Conservation (phyloP, 2,113 vertebrate genomes). For the Hemiscyllium ocellatum region DNA sequence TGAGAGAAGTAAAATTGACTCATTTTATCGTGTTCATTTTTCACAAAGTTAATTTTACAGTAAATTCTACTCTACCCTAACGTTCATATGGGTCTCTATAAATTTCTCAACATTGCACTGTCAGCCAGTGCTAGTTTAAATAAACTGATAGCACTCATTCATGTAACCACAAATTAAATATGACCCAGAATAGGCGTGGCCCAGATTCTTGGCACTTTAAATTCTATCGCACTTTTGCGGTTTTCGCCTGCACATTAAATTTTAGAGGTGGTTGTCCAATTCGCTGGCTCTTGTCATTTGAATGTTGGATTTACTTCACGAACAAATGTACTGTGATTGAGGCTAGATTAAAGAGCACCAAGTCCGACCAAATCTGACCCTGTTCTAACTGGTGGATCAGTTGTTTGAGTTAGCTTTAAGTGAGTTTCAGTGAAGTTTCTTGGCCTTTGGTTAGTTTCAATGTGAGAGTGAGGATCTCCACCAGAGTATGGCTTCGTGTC, state of each 20-base stretch:
- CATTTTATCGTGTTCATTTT: not conserved
- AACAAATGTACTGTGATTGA: not conserved
- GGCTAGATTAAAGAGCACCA: not conserved
- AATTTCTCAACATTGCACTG: not conserved
- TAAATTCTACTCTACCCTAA: not conserved
- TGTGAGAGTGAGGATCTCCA: too few species aligned
- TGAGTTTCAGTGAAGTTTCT: not conserved
- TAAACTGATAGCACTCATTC: not conserved
- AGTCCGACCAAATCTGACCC: not conserved
- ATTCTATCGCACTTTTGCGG: not conserved
- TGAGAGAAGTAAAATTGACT: not conserved
- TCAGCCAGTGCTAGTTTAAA: not conserved
- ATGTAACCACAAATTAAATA: not conserved
- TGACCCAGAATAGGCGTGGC: not conserved
- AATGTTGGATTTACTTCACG: not conserved
- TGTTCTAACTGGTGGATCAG: not conserved
- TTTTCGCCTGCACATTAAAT: not conserved
- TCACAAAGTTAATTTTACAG: not conserved
- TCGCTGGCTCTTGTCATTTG: not conserved
- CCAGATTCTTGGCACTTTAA: not conserved
- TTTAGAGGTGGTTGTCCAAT: not conserved
- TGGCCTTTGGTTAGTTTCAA: not conserved
- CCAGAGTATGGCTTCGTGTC: constrained; percentile 3
- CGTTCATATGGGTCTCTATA: not conserved
- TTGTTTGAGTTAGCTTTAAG: not conserved